A percentile compares a stretch with the other conserved stretches of the same genome.
Evolutionary conservation across 2,888 invertebrate genomes (phyloP).

Genomic region (Phanerotoma sp.): DNA sequence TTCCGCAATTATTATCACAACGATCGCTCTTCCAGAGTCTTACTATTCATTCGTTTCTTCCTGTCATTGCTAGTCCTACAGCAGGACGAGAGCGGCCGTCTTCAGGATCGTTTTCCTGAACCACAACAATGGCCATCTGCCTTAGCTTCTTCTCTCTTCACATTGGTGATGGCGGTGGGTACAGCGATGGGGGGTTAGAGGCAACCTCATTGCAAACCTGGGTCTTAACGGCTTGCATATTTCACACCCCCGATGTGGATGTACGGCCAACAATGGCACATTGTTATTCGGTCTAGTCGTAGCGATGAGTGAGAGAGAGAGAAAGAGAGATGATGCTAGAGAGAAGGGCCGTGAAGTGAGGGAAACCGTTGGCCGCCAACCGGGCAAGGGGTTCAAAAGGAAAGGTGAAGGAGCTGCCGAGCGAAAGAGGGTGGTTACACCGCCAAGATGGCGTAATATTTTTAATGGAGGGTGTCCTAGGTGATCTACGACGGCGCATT

Average conservation of each 20-base stretch:
- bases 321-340: conserved; percentile 10
- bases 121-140: conserved; percentile 24
- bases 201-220: conserved; percentile 16
- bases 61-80: background rate
- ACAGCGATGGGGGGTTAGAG: conserved; percentile 5
- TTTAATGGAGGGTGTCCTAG: conserved; percentile 56
- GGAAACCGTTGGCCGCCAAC: conserved; percentile 4
- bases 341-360: background rate
- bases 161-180: background rate
- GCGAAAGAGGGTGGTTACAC: conserved; percentile 32
- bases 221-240: conserved; percentile 46
- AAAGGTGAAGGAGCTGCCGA: conserved; percentile 20
- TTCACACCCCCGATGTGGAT: conserved; percentile 47
- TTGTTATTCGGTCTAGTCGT: conserved; percentile 52
- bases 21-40: conserved; percentile 13
- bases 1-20: conserved; percentile 23
- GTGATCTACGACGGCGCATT: conserved; percentile 55
- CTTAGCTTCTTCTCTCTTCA: conserved; percentile 27
- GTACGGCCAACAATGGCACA: conserved; percentile 50
- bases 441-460: conserved; percentile 56
- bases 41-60: background rate
- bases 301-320: conserved; percentile 28
- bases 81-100: conserved; percentile 1
- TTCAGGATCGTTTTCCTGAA: conserved; percentile 7
- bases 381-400: conserved; percentile 15